Percentiles rank a stretch among this genome's conserved stretches.
Evolutionary conservation across 2,113 vertebrate genomes (phyloP).

Genomic region (Chrysemys picta): DNA sequence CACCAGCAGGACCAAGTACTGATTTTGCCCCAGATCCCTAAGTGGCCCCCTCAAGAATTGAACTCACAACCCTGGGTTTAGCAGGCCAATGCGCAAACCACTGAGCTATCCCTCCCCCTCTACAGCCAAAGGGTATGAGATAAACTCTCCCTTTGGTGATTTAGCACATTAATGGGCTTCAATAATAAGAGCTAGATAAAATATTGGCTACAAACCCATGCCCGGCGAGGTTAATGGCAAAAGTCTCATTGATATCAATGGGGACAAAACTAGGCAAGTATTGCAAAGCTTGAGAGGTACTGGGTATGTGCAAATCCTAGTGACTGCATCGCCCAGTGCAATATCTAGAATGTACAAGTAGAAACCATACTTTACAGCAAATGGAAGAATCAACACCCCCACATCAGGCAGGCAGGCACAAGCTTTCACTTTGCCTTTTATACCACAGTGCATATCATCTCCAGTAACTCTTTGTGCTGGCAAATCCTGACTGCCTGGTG

Average conservation of each 20-base stretch:
- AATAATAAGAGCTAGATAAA: neutral
- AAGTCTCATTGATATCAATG: neutral
- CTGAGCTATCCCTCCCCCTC: too few species aligned
- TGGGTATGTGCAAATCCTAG: neutral
- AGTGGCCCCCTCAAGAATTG: too few species aligned
- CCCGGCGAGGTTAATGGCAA: accelerated
- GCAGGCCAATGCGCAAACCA: too few species aligned
- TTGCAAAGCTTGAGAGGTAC: neutral
- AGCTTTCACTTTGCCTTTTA: neutral
- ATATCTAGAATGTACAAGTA: neutral
- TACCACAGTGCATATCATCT: neutral
- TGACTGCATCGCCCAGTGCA: neutral
- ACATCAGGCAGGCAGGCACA: neutral
- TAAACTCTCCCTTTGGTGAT: neutral
- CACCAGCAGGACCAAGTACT: too few species aligned
- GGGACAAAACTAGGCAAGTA: accelerated
- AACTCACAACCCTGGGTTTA: too few species aligned
- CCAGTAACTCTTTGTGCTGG: neutral
- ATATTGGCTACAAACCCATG: accelerated
- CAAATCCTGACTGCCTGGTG: neutral
- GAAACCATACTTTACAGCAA: neutral
- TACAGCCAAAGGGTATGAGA: neutral
- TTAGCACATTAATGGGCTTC: neutral
- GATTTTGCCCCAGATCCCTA: too few species aligned
- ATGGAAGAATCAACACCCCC: neutral